These are phyloP conservation scores for Chionis minor DNA, from an alignment of 2,113 vertebrate species.

Conservation along the genomic window DNA sequence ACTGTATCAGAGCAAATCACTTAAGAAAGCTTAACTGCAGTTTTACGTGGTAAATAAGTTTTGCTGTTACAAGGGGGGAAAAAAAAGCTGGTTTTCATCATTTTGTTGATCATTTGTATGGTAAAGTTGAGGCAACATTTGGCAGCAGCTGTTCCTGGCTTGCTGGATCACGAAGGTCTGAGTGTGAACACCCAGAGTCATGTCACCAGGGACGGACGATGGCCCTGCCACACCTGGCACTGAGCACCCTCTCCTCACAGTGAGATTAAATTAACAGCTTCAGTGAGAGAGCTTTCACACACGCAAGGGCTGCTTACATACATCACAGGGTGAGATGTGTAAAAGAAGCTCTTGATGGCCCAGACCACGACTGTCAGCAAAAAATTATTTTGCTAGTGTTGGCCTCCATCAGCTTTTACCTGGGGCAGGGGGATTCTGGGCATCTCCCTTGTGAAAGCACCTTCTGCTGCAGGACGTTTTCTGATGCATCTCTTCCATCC, in stretches of 20 bases:
- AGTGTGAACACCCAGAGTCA: fast-evolving
- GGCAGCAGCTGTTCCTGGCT: neutral
- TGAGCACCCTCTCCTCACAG: fast-evolving
- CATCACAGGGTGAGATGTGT: neutral
- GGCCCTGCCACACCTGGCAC: neutral
- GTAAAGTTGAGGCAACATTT: neutral
- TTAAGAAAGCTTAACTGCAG: neutral
- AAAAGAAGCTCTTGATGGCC: neutral
- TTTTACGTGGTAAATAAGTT: neutral
- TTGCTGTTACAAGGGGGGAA: neutral
- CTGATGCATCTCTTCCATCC: neutral
- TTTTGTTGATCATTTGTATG: neutral
- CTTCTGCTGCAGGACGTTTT: neutral
- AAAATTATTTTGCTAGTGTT: neutral
- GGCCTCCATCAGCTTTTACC: neutral
- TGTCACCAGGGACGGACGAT: fast-evolving
- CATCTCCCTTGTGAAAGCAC: neutral
- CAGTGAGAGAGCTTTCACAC: neutral
- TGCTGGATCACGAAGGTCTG: fast-evolving
- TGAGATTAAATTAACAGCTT: neutral
- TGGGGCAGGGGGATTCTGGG: neutral
- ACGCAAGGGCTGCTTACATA: neutral
- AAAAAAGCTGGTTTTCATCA: neutral
- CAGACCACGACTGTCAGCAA: neutral
- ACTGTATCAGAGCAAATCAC: neutral